Evolutionary conservation across 35 echinoderm and acorn worm species (phyloP), one percentile per base, ranked within the genome.

Genomic region (Antedon bifida): DNA sequence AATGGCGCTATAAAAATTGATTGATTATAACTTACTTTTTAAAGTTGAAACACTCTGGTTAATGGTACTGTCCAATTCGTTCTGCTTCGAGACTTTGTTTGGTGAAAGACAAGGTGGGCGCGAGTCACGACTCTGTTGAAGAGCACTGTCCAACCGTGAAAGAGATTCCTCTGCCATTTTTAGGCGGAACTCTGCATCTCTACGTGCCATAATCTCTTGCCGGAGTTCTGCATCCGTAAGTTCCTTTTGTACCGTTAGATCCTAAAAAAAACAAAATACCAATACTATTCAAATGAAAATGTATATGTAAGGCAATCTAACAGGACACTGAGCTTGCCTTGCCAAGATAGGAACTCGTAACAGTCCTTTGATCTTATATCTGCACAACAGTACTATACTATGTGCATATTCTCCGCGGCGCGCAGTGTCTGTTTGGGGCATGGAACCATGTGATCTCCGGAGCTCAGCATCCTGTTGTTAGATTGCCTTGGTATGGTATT

Each of bases 211-310:
- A 35, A 99, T 99, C 84, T 99, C 95, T 36, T 99, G 91, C 78
- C 90, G 87, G 35, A 99, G 75, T 79, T 93, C 91, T 33, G 91
- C 77, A 78, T 99, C 95, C 31, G 95, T 99, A 79, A 99, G 74
- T 75, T 99, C 91, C 75, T 99, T 99, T 74, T 99, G 95, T 3
- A 99, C 85, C 5, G 95, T 91, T 14, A 99, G 79, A 82, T 99
- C 95, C 91, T 92, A 76, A 16, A 45, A 5, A 77, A 34, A 30
- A 29, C 2, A 34, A 74, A 74, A 34, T 74, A 46, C 45, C 12
- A 26, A 83, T 46, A 17, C 30, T n/a, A 80, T 33, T 80, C 12
- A 77, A 0, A 17, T 33, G 75, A 42, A 42, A 42, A 42, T 42
- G 38, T 14, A 7, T 7, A 42, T 42, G 14, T 4, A 42, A 42